phyloP scores from a whole-genome alignment of 2,797 vertebrate genomes.

The Brotogeris chrysoptera region DNA sequence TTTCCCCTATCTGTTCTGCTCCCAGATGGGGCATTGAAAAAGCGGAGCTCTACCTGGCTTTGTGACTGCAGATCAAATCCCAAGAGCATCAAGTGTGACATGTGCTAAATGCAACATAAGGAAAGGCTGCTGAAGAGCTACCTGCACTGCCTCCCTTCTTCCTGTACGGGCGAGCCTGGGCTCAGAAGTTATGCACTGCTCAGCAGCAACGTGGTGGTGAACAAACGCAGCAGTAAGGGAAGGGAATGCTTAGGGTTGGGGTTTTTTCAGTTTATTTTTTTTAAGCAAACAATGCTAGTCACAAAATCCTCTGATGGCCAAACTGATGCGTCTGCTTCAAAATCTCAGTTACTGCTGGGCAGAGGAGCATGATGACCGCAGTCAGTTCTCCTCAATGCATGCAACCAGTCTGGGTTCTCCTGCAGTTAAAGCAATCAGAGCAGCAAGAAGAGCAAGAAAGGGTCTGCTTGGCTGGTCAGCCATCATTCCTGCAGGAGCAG shows the following conservation, averaged over 20 bases:
- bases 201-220: background rate
- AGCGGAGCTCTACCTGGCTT: background rate
- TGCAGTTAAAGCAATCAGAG: background rate
- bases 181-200: background rate
- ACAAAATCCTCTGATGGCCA: background rate
- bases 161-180: rapidly evolving
- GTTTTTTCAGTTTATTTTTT: background rate
- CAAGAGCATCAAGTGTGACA: background rate
- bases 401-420: background rate
- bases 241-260: background rate
- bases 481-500: background rate
- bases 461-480: background rate
- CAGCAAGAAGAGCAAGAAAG: background rate
- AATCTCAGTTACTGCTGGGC: background rate
- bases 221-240: background rate
- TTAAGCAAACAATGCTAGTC: conserved; percentile 13
- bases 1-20: background rate
- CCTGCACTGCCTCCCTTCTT: background rate
- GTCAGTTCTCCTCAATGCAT: background rate
- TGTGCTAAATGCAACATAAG: background rate
- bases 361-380: background rate
- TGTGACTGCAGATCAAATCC: background rate
- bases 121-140: background rate
- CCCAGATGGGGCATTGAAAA: background rate
- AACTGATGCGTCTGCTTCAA: background rate